These are phyloP conservation scores for Antheraea mylitta DNA, from an alignment of 1,140 invertebrate genomes.

Conservation along the genomic window DNA sequence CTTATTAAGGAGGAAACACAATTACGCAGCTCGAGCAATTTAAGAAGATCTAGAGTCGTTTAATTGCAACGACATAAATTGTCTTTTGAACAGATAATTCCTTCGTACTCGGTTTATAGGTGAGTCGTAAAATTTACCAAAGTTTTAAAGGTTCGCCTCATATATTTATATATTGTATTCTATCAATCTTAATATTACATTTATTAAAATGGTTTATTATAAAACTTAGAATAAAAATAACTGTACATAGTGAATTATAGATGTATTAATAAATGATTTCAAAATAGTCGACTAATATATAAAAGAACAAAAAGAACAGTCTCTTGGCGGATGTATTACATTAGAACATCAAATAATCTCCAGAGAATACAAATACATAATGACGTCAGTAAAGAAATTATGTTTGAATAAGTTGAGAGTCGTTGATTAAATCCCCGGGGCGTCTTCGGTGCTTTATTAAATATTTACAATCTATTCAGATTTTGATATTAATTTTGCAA, in stretches of 20 bases:
- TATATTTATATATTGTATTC: not conserved
- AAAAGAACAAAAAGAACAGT: not conserved
- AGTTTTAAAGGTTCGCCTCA: not conserved
- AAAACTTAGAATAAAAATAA: too few species aligned
- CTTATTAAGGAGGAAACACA: conserved; percentile 49
- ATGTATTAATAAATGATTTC: not conserved
- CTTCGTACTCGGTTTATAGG: conserved; percentile 36
- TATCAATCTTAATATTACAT: not conserved
- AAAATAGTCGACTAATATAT: not conserved
- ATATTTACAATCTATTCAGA: conserved; percentile 37
- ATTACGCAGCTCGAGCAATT: conserved; percentile 50
- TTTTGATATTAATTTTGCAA: conserved; percentile 32
- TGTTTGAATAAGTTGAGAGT: conserved; percentile 22
- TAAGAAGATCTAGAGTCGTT: conserved; percentile 47
- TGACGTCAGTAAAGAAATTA: conserved; percentile 26
- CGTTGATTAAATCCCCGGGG: conserved; percentile 37
- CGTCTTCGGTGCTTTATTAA: conserved; percentile 34
- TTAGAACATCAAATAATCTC: not conserved
- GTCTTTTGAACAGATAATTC: conserved; percentile 50
- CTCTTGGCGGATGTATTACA: not conserved
- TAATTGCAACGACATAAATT: conserved; percentile 50
- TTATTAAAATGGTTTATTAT: not conserved
- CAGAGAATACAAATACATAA: not conserved
- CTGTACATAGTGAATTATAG: too few species aligned
- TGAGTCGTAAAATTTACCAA: conserved; percentile 31